A percentile compares a stretch with the other conserved stretches of the same genome.
Evolutionary conservation across 92 coral and sea anemone genomes (phyloP).

Genomic region (Diadumene lineata): DNA sequence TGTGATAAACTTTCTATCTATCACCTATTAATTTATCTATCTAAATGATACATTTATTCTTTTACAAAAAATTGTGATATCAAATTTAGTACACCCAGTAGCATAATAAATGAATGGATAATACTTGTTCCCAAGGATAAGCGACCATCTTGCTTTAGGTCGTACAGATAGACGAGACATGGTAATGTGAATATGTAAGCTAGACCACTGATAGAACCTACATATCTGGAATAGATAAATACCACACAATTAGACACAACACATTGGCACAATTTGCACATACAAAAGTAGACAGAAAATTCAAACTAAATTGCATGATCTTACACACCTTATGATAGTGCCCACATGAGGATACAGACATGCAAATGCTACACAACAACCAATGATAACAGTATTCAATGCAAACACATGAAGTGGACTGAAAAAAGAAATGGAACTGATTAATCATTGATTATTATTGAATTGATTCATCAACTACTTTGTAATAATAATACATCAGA

Average conservation of each 20-base stretch:
- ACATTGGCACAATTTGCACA: not conserved
- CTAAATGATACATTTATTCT: not conserved
- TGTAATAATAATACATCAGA: not conserved
- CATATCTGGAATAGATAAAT: conserved; percentile 51
- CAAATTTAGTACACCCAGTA: conserved; percentile 78
- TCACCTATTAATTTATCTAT: too few species aligned
- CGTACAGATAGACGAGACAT: conserved; percentile 73
- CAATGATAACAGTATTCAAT: conserved; percentile 69
- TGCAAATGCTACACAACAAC: conserved; percentile 71
- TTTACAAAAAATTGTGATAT: conserved; percentile 72
- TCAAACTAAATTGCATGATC: not conserved
- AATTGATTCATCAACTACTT: too few species aligned
- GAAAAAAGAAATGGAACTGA: conserved; percentile 21
- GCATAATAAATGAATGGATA: conserved; percentile 65
- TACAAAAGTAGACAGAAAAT: not conserved
- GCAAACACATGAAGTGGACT: conserved; percentile 73
- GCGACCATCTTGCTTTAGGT: conserved; percentile 42
- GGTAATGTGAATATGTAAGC: conserved; percentile 94
- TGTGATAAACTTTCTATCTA: too few species aligned
- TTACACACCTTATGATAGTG: conserved; percentile 90
- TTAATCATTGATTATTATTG: too few species aligned
- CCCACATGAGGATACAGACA: conserved; percentile 97
- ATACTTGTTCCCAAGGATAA: conserved; percentile 56
- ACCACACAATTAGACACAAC: not conserved
- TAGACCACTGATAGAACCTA: conserved; percentile 89